Base-by-base conservation (phyloP, 2,113 vertebrate species). In the Alectura lathami region DNA sequence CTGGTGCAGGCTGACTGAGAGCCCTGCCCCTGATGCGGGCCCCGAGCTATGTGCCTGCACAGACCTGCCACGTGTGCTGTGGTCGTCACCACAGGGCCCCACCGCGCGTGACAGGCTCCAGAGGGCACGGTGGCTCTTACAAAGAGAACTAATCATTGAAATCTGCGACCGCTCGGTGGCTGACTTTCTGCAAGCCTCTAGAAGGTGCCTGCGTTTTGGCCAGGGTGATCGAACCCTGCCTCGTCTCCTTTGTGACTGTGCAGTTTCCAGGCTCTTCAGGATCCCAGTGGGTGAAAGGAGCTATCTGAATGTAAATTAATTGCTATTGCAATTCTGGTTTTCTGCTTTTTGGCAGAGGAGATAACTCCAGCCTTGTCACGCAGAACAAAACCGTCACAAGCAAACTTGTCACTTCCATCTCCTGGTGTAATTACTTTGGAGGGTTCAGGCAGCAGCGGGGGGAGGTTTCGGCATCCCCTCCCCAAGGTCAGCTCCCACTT, bases 351-450 rank as follows among this genome's bases (percentile, higher is more conserved):
- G 6, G 86, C 64, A 91, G 91, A 92, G 86, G 83, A 93, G 95
- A 95, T 94, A 95, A 95, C 91, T 96, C 93, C 93, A 97, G 70
- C 73, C 80, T 96, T 97, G 89, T 98, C 86, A 96, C 75, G 86
- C 80, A 91, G 89, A 97, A 96, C 93, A 97, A 96, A 97, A 94
- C 93, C 78, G 74, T 96, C 91, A 91, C 93, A 96, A 96, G 76
- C 85, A 90, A 96, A 91, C 83, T 95, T 94, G 87, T 91, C 91
- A 93, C 59, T 96, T 96, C 94, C 74, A 93, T 94, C 93, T 97
- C 94, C 86, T 96, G 43, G 21, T 67, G 15, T 92, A 95, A 95
- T 97, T 97, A 82, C 57, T 42, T 94, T 48, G 62, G 80, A 91
- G 88, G 45, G 76, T 62, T 91, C 59, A 94, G 92, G 64, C 84